Base-by-base conservation (phyloP, 2,113 vertebrate genomes). In the Prietella phreatophila region DNA sequence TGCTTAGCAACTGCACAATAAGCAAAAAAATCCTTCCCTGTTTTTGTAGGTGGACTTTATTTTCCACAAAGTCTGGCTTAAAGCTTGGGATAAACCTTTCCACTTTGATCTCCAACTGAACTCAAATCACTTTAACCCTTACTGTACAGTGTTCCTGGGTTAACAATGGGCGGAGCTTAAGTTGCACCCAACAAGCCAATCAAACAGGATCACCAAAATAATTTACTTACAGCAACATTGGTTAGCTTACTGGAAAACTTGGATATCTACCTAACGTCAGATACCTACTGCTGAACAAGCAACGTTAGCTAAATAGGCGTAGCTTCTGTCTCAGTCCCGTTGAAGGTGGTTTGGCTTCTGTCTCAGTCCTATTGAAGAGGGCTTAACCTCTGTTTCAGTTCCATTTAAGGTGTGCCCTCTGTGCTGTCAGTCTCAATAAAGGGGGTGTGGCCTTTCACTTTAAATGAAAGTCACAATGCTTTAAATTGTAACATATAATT, bases 31-130 rank as follows among this genome's bases (percentile, higher is more conserved):
- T 39, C 56, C 30, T 60, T 61, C 27, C 61, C 1, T 84, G 82
- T 84, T 84, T 67, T 84, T 67, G 25, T 84, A 67, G 82, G 82
- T 83, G 58, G 82, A 83, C 25, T 83, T 83, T 83, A 83, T 83
- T 83, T 83, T 83, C 58, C 60, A 83, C 58, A 58, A 81, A n/a
- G 60, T 83, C 60, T 65, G 60, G 15, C 5, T 47, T 83, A 11
- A 83, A n/a, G 22, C 25, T 63, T 30, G 61, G 61, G 27, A n/a
- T 17, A 84, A 84, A 67, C 82, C 25, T 83, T 84, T 67, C 60
- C 60, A 83, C 82, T 67, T 84, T 67, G 42, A 84, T 84, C 42
- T 67, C 61, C 82, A 61, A 30, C 82, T 22, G 27, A 84, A 65
- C 82, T 65, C 60, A 15, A 20, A 83, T 47, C 2, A 50, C 61